Conservation (phyloP, 1,140 invertebrate species). For the Lepidurus apus region DNA sequence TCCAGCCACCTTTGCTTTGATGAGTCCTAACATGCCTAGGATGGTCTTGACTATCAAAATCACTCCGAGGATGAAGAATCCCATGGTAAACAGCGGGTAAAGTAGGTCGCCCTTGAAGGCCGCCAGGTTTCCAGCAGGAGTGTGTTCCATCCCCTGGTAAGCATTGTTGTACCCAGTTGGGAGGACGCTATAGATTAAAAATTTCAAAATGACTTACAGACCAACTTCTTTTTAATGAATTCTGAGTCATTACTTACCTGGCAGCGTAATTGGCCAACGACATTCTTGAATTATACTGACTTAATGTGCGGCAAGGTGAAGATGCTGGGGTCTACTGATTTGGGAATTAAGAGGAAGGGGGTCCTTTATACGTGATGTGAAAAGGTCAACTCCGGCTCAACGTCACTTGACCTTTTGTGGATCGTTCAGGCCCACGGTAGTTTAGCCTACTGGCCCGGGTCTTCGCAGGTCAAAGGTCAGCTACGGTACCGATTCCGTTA, state of each 20-base stretch:
- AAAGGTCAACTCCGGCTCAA: background rate
- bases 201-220: too few relatives aligned
- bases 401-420: background rate
- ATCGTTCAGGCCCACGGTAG: background rate
- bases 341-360: background rate
- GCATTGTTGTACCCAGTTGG: background rate
- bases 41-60: conserved; percentile 33
- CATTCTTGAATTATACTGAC: background rate
- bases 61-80: conserved; percentile 34
- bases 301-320: background rate
- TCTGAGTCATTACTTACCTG: background rate
- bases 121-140: background rate
- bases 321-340: background rate
- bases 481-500: too few relatives aligned
- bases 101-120: conserved; percentile 31
- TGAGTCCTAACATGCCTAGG: conserved; percentile 15
- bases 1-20: conserved; percentile 26
- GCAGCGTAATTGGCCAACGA: background rate
- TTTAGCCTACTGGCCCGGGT: background rate
- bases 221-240: too few relatives aligned
- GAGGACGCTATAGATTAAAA: background rate
- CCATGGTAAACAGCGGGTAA: conserved; percentile 33
- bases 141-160: background rate
- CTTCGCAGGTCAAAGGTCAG: background rate
- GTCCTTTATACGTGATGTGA: background rate